Base-by-base conservation (phyloP, 2,888 invertebrate genomes). In the Eurytoma adleriae region DNA sequence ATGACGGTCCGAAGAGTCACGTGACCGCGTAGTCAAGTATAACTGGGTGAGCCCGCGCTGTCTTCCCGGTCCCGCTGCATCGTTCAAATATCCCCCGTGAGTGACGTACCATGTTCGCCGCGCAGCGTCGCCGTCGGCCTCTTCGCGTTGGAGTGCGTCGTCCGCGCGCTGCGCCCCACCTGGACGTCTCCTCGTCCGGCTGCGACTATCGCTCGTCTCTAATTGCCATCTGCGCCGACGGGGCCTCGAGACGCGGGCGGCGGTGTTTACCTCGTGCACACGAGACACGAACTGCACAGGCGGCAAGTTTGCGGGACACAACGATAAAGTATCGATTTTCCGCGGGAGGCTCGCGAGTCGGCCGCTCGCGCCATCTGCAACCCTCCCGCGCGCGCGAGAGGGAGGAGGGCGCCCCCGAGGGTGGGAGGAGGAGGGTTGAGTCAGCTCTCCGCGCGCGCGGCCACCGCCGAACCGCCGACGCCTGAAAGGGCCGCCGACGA, bases 321-420 rank as follows among this genome's bases (percentile, higher is more conserved):
- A 87, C 88, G 88, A 89, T 89, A 87, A 40, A 84, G 87, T 90
- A 90, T 90, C 89, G 90, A 90, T 90, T 90, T 90, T 89, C 85
- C 75, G 16, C 27, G 5, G 5, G n/a, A 24, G 57, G 69, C 16
- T 69, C 20, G n/a, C 24, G 30, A 13, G 56, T 66, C 64, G 27
- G n/a, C n/a, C 40, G 14, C n/a, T 54, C 30, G 73, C 81, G 81
- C 81, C 79, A 70, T 64, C 81, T 82, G 56, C 48, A 30, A 30
- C 64, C 10, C 64, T 64, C 64, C 30, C 4, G 24, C 59, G 13
- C 64, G 12, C 10, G 40, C 16, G n/a, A 10, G 64, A 40, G 64
- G 64, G 61, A 14, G 30, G 62, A 30, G 16, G 62, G 13, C 24
- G 40, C 40, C 10, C 16, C n/a, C 30, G 14, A 20, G 20, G 20